A percentile compares a stretch with the other conserved stretches of the same genome.
Conservation (phyloP, 2,797 vertebrate genomes). For the Lacerta bilineata region DNA sequence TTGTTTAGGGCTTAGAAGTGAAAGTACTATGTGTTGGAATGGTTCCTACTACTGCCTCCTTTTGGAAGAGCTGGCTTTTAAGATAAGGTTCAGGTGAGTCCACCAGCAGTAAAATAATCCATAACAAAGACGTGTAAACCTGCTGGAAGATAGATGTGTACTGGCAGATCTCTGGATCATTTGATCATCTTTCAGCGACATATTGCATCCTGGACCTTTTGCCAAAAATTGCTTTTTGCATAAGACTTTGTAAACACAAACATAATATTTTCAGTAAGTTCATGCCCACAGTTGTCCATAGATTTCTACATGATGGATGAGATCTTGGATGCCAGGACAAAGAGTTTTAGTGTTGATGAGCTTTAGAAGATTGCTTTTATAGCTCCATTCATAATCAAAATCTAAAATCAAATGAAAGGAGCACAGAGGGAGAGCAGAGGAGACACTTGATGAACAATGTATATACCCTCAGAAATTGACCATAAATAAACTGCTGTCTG, state of each 20-base stretch:
- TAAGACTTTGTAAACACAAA: neutral
- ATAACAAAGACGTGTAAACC: neutral
- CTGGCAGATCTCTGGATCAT: too few relatives aligned
- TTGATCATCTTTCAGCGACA: neutral
- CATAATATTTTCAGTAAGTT: neutral
- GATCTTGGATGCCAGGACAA: slow-evolving; percentile 12
- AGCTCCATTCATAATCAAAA: slow-evolving; percentile 31
- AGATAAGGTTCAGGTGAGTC: neutral
- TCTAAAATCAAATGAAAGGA: slow-evolving; percentile 44
- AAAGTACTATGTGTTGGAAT: neutral
- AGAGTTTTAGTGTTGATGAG: slow-evolving; percentile 6
- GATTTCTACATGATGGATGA: neutral
- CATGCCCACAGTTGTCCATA: neutral
- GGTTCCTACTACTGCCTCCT: too few relatives aligned
- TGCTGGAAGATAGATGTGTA: neutral
- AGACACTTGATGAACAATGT: slow-evolving; percentile 44
- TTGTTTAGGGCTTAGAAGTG: neutral
- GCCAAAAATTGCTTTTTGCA: neutral
- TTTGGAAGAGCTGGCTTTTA: neutral
- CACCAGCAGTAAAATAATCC: neutral
- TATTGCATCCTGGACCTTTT: neutral
- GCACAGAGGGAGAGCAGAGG: slow-evolving; percentile 17
- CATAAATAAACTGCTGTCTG: slow-evolving; percentile 54
- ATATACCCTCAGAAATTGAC: slow-evolving; percentile 45
- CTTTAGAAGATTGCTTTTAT: slow-evolving; percentile 27